These are phyloP conservation scores for Papilio elwesi DNA, from an alignment of 2,888 invertebrate species.

Conservation along the genomic window DNA sequence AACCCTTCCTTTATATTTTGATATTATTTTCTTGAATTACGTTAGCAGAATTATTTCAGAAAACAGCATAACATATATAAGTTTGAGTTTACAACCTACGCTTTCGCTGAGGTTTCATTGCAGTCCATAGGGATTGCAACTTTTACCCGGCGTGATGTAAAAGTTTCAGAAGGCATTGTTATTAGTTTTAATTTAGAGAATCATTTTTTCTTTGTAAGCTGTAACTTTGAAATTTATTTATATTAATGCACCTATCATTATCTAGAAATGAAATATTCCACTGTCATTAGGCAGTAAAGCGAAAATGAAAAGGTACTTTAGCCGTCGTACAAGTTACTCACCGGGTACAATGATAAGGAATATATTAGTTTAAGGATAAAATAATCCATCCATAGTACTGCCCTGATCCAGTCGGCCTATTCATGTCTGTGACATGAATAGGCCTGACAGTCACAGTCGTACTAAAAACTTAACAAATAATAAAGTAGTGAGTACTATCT, in stretches of 20 bases:
- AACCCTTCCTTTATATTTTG: neutral
- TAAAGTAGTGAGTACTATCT: neutral
- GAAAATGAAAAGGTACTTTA: no score
- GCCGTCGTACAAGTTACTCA: no score
- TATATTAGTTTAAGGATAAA: no score
- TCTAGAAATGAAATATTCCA: no score
- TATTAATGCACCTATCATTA: neutral
- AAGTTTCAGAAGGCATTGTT: slow-evolving; percentile 20
- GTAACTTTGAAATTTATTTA: neutral
- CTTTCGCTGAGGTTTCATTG: slow-evolving; percentile 8
- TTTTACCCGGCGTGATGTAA: slow-evolving; percentile 21
- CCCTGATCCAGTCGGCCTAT: no score
- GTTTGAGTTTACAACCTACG: slow-evolving; percentile 8
- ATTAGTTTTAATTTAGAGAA: slow-evolving; percentile 16
- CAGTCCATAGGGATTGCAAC: slow-evolving; percentile 16
- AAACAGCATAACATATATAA: neutral
- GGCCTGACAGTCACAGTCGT: no score
- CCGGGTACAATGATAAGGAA: no score
- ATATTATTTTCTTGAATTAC: no score
- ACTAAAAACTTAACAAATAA: no score
- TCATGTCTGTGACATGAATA: no score
- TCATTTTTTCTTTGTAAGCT: neutral
- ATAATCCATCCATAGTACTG: no score
- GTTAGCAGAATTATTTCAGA: neutral
- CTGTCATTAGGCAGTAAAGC: no score